Evolutionary conservation across 2,113 vertebrate genomes (phyloP), one percentile per base, ranked within the genome.

Genomic region (Gallinago media): DNA sequence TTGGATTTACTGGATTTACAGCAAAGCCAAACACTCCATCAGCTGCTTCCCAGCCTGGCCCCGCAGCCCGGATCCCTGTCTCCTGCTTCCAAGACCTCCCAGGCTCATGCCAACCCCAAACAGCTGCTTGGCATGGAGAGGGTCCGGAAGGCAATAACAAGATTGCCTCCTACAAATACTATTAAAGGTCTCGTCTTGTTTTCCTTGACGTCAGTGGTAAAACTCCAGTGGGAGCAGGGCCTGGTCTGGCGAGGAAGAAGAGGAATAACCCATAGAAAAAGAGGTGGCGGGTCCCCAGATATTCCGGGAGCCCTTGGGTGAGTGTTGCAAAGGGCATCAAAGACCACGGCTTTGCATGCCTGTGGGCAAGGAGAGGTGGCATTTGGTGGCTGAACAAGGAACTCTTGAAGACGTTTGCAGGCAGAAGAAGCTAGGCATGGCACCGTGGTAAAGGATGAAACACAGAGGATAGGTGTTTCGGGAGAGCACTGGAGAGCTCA

Each of bases 81-180:
- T 78, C 22, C 61, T 68, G 56, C 15, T 49, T 61, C n/a, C 42
- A 12, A 32, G 67, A 65, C 29, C 82, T 85, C 25, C 54, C 68
- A 83, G 38, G 18, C 59, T 88, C 7, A 1, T 23, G 12, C 23
- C 46, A 79, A 83, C 38, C 59, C 68, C 3, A 0, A 1, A 1
- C 55, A 84, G 61, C 29, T 2, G 5, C 87, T 50, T 79, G 85
- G 29, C 0, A 0, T 49, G 88, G 83, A 36, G 67, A 76, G 67
- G 55, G 94, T 66, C 49, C 1, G 1, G 83, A 89, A 91, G 68
- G 49, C 87, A 92, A 32, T 96, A 97, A 94, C 83, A 46, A 90
- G 92, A 96, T 96, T 91, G 68, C 34, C 83, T 95, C 76, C 85
- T 81, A 72, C 65, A 96, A 94, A 96, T 86, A 62, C 80, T 92